phyloP scores from a whole-genome alignment of 2,888 invertebrate genomes.

The Cyclophora punctaria region DNA sequence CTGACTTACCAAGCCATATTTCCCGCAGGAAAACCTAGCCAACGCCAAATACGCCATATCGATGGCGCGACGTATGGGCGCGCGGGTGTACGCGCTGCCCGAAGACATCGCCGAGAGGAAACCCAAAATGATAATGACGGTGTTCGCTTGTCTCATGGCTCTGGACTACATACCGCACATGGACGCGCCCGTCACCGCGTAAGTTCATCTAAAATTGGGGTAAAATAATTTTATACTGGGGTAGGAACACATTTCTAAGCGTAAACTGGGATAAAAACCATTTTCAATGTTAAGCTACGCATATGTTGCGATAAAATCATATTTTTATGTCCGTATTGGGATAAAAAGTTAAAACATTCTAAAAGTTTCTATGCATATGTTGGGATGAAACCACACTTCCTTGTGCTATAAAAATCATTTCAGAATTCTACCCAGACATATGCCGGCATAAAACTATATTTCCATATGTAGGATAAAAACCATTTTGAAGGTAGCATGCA shows the following conservation, averaged over 20 bases:
- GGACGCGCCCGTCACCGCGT: slow-evolving; percentile 74
- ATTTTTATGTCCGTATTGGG: too few species aligned
- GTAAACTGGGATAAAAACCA: not conserved
- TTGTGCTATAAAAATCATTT: too few species aligned
- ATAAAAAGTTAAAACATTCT: too few species aligned
- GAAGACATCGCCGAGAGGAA: slow-evolving; percentile 99
- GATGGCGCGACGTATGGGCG: slow-evolving; percentile 97
- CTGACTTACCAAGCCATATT: too few species aligned
- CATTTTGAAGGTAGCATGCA: too few species aligned
- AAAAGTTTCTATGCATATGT: too few species aligned
- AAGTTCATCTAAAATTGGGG: slow-evolving; percentile 23
- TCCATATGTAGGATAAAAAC: too few species aligned
- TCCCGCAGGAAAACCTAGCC: slow-evolving; percentile 87
- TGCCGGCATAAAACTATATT: too few species aligned
- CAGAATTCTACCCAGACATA: too few species aligned
- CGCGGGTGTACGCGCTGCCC: slow-evolving; percentile 97
- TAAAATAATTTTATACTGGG: slow-evolving; percentile 2
- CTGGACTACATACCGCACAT: slow-evolving; percentile 94
- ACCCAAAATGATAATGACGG: slow-evolving; percentile 99
- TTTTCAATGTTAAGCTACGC: too few species aligned
- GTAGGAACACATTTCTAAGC: not conserved
- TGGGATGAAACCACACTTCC: too few species aligned
- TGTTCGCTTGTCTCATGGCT: slow-evolving; percentile 99
- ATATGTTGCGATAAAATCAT: too few species aligned
- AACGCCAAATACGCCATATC: slow-evolving; percentile 99